Percentiles rank a stretch among this genome's conserved stretches.
These are phyloP conservation scores for Physocephala rufipes DNA, from an alignment of 2,888 invertebrate species.

Conservation along the genomic window DNA sequence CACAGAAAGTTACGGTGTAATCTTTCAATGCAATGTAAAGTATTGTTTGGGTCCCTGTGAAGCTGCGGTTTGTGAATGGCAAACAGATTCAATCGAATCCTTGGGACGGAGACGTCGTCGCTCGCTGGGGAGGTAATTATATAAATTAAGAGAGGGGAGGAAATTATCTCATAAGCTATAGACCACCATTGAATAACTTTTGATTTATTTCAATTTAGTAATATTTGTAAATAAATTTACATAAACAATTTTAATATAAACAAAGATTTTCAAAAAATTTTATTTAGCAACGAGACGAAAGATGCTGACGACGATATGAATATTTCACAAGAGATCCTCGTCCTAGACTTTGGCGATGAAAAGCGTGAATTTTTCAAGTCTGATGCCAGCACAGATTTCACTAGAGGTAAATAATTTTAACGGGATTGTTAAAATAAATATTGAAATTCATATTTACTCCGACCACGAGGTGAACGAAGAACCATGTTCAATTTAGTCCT, in stretches of 20 bases:
- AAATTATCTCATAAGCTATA: no score
- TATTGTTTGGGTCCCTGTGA: slow-evolving; percentile 95
- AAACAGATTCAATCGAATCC: slow-evolving; percentile 87
- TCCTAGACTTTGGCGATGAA: slow-evolving; percentile 92
- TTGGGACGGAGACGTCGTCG: slow-evolving; percentile 84
- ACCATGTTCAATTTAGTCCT: no score
- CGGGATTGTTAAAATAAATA: no score
- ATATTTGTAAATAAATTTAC: no score
- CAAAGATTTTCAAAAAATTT: not conserved
- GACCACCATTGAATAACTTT: no score
- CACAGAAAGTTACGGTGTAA: slow-evolving; percentile 95
- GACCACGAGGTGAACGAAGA: no score
- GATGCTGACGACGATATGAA: slow-evolving; percentile 78
- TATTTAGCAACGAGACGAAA: slow-evolving; percentile 70
- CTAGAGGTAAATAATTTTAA: slow-evolving; percentile 70
- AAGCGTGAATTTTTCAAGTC: slow-evolving; percentile 82
- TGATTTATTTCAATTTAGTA: no score
- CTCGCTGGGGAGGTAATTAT: slow-evolving; percentile 68
- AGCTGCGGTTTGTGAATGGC: slow-evolving; percentile 92
- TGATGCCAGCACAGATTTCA: slow-evolving; percentile 79
- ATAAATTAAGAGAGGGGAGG: not conserved
- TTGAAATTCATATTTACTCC: no score
- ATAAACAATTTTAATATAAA: not conserved
- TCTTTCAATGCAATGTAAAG: slow-evolving; percentile 97
- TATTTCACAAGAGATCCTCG: slow-evolving; percentile 91